Conservation (phyloP, 2,797 vertebrate genomes). For the Phrynocephalus vlangalii region DNA sequence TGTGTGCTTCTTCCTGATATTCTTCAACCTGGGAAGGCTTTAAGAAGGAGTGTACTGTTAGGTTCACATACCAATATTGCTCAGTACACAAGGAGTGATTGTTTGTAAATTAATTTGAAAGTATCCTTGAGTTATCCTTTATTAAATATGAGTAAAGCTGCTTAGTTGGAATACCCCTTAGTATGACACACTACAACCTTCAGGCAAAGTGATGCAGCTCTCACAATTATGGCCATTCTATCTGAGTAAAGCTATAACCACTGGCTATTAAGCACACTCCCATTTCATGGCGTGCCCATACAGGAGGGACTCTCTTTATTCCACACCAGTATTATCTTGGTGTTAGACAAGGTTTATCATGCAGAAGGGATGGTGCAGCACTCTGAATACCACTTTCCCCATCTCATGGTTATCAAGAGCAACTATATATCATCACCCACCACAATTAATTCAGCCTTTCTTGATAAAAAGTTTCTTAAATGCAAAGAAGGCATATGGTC, state of each 20-base stretch:
- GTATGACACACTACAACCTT: neutral
- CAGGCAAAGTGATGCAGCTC: neutral
- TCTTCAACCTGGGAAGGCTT: slow-evolving; percentile 85
- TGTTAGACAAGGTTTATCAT: neutral
- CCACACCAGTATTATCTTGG: no score
- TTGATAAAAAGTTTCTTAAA: neutral
- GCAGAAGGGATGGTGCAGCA: neutral
- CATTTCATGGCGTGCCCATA: neutral
- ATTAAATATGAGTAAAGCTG: neutral
- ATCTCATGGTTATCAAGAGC: neutral
- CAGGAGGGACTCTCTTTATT: neutral
- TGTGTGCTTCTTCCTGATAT: slow-evolving; percentile 87
- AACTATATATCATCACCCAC: neutral
- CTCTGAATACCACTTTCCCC: neutral
- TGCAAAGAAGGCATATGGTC: neutral
- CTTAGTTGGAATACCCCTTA: neutral
- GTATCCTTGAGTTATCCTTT: neutral
- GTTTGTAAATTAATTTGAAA: neutral
- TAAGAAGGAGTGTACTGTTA: slow-evolving; percentile 17
- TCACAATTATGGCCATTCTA: neutral
- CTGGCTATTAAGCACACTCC: neutral
- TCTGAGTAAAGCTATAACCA: neutral
- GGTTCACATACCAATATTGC: neutral
- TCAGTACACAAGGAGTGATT: neutral
- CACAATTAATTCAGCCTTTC: neutral